Percentiles rank a stretch among this genome's conserved stretches.
phyloP scores from a whole-genome alignment of 2,113 vertebrate genomes.

The Hemicordylus capensis region DNA sequence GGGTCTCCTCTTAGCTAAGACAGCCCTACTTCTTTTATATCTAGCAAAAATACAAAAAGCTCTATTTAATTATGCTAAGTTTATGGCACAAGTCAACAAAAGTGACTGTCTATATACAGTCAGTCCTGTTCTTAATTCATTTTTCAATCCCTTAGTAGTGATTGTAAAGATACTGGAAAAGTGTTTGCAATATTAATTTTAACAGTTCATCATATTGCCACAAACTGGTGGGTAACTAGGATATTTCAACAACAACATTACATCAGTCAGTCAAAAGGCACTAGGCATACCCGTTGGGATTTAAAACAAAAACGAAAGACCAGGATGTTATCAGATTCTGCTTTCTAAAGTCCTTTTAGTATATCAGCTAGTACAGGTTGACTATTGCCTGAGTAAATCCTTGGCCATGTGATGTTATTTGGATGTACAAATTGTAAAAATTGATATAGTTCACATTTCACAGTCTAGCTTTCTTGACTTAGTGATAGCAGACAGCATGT shows the following conservation, averaged over 20 bases:
- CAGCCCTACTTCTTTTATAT: conserved; percentile 45
- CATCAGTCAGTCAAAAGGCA: no score
- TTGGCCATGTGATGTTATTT: no score
- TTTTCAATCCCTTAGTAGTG: neutral
- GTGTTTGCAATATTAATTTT: conserved; percentile 11
- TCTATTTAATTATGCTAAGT: conserved; percentile 42
- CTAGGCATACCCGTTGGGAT: conserved; percentile 21
- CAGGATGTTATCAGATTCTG: no score
- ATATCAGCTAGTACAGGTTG: no score
- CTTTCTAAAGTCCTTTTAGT: no score
- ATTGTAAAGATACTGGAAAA: conserved; percentile 23
- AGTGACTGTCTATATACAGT: conserved; percentile 44
- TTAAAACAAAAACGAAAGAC: neutral
- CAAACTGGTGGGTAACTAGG: neutral
- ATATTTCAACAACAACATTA: no score
- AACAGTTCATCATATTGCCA: neutral
- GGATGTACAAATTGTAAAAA: neutral
- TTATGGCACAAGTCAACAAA: conserved; percentile 54
- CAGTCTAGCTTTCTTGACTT: no score
- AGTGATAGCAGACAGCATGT: no score
- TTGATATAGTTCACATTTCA: no score
- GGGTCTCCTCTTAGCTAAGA: conserved; percentile 46
- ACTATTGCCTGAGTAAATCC: no score
- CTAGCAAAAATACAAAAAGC: conserved; percentile 46
- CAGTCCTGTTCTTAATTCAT: conserved; percentile 47